These are phyloP conservation scores for Netelia melanura DNA, from an alignment of 2,888 invertebrate genomes.

Conservation along the genomic window DNA sequence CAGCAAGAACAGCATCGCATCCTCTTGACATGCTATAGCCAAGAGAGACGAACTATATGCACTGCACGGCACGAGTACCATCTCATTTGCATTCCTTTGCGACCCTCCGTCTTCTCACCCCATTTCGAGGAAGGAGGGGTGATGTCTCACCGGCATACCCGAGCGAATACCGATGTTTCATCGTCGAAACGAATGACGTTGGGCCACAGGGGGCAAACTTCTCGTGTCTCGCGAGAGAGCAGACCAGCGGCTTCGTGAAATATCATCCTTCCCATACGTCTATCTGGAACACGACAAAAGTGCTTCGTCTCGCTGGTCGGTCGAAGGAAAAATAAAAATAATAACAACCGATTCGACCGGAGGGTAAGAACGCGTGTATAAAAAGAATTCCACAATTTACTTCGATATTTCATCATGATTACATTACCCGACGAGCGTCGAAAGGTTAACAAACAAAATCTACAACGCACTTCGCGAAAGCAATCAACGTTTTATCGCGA, in stretches of 20 bases:
- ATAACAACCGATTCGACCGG: background rate
- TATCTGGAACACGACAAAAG: constrained; percentile 17
- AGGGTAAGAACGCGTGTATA: background rate
- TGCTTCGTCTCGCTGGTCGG: constrained; percentile 3
- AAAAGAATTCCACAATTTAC: background rate
- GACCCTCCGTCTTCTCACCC: constrained; percentile 68
- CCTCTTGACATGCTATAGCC: constrained; percentile 36
- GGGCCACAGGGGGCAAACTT: constrained; percentile 1
- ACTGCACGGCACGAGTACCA: constrained; percentile 50
- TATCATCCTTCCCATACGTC: constrained; percentile 41
- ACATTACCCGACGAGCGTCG: background rate
- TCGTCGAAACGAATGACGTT: constrained; percentile 59
- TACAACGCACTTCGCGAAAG: background rate
- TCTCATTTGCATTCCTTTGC: constrained; percentile 75
- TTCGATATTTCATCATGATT: constrained; percentile 9
- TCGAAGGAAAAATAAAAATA: background rate
- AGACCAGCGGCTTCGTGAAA: constrained; percentile 32
- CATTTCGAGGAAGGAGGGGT: constrained; percentile 35
- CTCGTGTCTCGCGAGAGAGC: background rate
- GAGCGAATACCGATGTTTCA: constrained; percentile 71
- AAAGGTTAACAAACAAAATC: background rate
- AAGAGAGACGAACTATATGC: constrained; percentile 28
- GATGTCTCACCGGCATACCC: constrained; percentile 66
- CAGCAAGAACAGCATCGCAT: constrained; percentile 26
- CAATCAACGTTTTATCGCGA: constrained; percentile 48